Percentiles rank a stretch among this genome's conserved stretches.
phyloP scores from a whole-genome alignment of 2,797 vertebrate species.

The Phoebastria nigripes region DNA sequence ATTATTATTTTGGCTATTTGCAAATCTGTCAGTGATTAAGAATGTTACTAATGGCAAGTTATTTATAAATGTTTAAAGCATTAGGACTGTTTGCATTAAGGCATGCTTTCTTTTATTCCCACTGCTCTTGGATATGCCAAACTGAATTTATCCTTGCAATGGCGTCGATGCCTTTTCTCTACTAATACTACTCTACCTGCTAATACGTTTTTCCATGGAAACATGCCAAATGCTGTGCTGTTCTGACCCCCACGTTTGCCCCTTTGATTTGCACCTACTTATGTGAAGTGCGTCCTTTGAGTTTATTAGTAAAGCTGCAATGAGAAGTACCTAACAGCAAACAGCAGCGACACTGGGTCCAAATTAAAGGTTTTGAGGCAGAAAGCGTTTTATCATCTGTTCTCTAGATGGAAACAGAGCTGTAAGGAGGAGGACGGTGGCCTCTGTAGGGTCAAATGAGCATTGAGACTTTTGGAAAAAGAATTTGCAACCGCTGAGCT shows the following conservation, averaged over 20 bases:
- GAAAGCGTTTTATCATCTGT: background rate
- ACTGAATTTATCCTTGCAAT: background rate
- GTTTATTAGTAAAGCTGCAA: background rate
- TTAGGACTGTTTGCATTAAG: background rate
- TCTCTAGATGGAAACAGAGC: background rate
- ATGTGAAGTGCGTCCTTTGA: background rate
- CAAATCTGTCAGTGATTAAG: background rate
- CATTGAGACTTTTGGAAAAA: background rate
- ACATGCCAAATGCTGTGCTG: background rate
- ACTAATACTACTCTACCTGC: background rate
- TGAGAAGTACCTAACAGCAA: background rate
- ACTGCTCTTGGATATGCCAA: background rate
- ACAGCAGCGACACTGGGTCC: rapidly evolving
- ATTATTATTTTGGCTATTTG: background rate
- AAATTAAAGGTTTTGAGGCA: background rate
- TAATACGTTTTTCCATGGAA: background rate
- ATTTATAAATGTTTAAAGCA: background rate
- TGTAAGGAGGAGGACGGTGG: background rate
- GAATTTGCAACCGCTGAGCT: background rate
- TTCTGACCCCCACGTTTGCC: background rate
- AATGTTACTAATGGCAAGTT: background rate
- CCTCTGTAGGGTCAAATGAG: background rate
- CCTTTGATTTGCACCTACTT: background rate
- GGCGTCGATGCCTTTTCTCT: background rate
- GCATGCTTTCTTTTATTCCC: background rate